A percentile compares a stretch with the other conserved stretches of the same genome.
These are phyloP conservation scores for Bucorvus abyssinicus DNA, from an alignment of 2,797 vertebrate genomes.

Conservation along the genomic window DNA sequence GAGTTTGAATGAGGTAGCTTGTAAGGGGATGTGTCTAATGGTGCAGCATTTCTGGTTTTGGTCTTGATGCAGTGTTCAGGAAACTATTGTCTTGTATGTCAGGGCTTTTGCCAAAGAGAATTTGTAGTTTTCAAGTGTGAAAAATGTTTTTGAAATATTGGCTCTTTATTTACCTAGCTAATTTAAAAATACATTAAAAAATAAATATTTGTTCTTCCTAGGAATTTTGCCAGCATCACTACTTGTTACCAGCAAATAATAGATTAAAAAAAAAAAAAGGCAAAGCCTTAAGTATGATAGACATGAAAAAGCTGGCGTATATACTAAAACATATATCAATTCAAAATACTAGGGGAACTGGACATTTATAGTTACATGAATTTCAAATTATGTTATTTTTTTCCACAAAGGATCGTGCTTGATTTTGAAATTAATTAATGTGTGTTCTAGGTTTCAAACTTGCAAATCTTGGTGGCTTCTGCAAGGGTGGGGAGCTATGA, in stretches of 20 bases:
- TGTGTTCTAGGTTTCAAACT: not conserved
- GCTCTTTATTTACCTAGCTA: not conserved
- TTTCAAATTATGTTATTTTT: not conserved
- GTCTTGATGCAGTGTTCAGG: not conserved
- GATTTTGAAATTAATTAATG: not conserved
- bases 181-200: not conserved
- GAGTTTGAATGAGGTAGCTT: not conserved
- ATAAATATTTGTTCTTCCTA: not conserved
- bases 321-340: not conserved
- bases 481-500: not conserved
- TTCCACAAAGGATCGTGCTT: not conserved
- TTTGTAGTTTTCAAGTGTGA: not conserved
- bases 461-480: not conserved
- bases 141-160: not conserved
- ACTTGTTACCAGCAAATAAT: not conserved
- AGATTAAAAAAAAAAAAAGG: not conserved
- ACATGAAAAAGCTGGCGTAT: not conserved
- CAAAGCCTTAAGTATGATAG: not conserved
- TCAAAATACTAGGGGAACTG: not conserved
- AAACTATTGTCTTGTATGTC: not conserved
- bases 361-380: not conserved
- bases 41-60: not conserved
- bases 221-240: not conserved
- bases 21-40: not conserved
- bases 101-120: not conserved